phyloP scores from a whole-genome alignment of 2,888 invertebrate genomes.

The Drosophila subsilvestris region DNA sequence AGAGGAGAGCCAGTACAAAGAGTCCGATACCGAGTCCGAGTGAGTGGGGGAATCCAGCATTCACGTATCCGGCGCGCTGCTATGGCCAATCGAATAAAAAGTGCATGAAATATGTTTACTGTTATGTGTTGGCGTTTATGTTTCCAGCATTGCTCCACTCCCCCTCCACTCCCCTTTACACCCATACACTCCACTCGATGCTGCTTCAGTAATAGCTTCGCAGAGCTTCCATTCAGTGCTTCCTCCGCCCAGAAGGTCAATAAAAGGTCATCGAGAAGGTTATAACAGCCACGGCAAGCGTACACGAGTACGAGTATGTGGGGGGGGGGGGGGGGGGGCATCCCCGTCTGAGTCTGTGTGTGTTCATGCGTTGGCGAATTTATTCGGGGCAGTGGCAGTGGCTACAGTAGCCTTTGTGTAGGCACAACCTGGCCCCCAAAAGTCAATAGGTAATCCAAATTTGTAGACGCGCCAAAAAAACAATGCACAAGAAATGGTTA shows the following conservation, averaged over 20 bases:
- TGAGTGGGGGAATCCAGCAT: slow-evolving; percentile 13
- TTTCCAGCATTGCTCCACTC: slow-evolving; percentile 32
- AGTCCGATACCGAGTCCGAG: slow-evolving; percentile 19
- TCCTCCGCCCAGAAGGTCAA: slow-evolving; percentile 61
- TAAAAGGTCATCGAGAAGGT: slow-evolving; percentile 72
- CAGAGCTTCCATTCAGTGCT: slow-evolving; percentile 28
- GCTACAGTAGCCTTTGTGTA: slow-evolving; percentile 12
- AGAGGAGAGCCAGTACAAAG: not conserved
- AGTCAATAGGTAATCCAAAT: slow-evolving; percentile 69
- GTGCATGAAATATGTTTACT: slow-evolving; percentile 70
- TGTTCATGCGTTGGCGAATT: slow-evolving; percentile 26
- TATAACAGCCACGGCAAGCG: slow-evolving; percentile 45
- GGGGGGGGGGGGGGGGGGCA: slow-evolving; percentile 1
- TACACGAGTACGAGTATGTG: not conserved
- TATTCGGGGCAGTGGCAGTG: slow-evolving; percentile 25
- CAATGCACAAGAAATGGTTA: slow-evolving; percentile 6
- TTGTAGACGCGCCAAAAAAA: slow-evolving; percentile 35
- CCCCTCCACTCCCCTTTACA: not conserved
- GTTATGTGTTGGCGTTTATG: slow-evolving; percentile 71
- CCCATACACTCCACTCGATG: not conserved
- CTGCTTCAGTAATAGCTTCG: slow-evolving; percentile 1
- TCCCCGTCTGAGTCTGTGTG: slow-evolving; percentile 5
- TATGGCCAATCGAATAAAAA: slow-evolving; percentile 66
- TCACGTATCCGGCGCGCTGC: slow-evolving; percentile 45
- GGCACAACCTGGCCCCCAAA: slow-evolving; percentile 40